These are phyloP conservation scores for Phyllostomus discolor DNA, from an alignment of 2,113 vertebrate species.

Conservation along the genomic window DNA sequence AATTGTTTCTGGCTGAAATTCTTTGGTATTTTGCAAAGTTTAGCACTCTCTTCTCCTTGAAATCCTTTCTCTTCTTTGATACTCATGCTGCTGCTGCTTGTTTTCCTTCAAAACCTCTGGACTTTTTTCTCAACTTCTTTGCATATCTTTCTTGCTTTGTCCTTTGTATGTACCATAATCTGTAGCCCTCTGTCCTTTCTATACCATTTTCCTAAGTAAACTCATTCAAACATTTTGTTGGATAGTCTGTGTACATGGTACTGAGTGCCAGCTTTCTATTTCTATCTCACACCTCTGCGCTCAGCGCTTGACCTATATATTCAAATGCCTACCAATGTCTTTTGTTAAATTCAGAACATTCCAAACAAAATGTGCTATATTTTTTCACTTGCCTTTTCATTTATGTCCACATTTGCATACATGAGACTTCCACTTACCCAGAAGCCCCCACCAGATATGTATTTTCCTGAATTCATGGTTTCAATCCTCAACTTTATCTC, in stretches of 20 bases:
- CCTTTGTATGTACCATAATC: rapidly evolving
- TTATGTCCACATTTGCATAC: not conserved
- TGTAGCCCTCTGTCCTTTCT: not conserved
- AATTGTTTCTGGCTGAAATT: not conserved
- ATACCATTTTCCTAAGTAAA: not conserved
- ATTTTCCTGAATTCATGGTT: not conserved
- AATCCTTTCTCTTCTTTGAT: not conserved
- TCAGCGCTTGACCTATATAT: not conserved
- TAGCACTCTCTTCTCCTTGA: not conserved
- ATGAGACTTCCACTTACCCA: not conserved
- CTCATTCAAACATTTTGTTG: not conserved
- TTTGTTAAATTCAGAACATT: not conserved
- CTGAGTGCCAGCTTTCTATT: not conserved
- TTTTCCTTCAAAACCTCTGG: not conserved
- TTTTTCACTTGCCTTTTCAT: not conserved
- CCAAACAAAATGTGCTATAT: not conserved
- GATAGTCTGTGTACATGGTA: not conserved
- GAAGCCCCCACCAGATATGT: not conserved
- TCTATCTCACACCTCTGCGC: not conserved
- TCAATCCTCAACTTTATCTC: not conserved
- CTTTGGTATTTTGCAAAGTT: not conserved
- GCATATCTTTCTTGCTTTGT: not conserved
- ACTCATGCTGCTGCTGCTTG: not conserved
- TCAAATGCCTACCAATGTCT: not conserved
- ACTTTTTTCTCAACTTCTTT: not conserved